Conservation (phyloP, 2,888 invertebrate genomes). For the Parasteatoda lunata region DNA sequence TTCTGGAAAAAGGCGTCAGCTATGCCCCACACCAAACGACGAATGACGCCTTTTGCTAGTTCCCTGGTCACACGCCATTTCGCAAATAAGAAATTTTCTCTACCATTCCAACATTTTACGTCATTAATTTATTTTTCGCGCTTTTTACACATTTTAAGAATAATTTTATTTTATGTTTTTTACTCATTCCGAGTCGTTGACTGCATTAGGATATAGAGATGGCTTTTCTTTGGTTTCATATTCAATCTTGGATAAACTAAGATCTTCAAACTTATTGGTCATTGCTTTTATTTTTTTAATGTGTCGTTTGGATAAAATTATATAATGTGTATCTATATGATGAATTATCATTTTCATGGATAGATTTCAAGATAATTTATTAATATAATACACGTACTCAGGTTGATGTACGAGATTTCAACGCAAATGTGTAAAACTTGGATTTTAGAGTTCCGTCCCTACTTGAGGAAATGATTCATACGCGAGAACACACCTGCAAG, state of each 20-base stretch:
- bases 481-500: no score
- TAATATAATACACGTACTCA: no score
- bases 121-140: conserved; percentile 47
- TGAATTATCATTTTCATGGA: no score
- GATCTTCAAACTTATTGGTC: no score
- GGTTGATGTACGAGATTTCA: no score
- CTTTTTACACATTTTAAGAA: conserved; percentile 12
- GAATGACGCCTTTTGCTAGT: conserved; percentile 30
- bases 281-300: no score
- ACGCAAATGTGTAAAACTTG: no score
- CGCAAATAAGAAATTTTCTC: conserved; percentile 11
- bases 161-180: conserved; percentile 6
- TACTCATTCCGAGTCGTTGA: conserved; percentile 23
- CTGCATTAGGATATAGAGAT: conserved; percentile 50
- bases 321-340: no score
- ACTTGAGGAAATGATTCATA: no score
- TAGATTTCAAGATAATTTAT: no score
- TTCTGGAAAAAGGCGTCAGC: conserved; percentile 44
- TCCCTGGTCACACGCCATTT: conserved; percentile 63
- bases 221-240: conserved; percentile 14
- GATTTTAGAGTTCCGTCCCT: no score
- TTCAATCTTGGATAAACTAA: background rate
- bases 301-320: no score
- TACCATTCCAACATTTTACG: conserved; percentile 50
- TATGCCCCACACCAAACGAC: conserved; percentile 24